These are phyloP conservation scores for Drosophila rubida DNA, from an alignment of 2,888 invertebrate species.

Conservation along the genomic window DNA sequence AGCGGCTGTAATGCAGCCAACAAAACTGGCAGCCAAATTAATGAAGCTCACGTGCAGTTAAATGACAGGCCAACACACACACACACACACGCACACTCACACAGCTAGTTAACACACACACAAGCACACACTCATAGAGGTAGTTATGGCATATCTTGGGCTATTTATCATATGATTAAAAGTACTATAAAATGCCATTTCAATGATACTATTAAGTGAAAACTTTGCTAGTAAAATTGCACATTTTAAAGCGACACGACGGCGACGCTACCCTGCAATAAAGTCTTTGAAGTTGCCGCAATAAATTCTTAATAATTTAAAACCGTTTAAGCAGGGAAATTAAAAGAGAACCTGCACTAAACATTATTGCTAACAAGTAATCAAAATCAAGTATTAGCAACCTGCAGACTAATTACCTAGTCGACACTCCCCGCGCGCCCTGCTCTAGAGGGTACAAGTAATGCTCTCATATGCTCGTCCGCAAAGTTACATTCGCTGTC, in stretches of 20 bases:
- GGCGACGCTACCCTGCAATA: background rate
- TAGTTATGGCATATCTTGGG: constrained; percentile 29
- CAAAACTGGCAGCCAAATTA: constrained; percentile 37
- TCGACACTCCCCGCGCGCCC: background rate
- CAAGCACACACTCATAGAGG: constrained; percentile 5
- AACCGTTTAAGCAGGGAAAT: no score
- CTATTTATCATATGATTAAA: constrained; percentile 59
- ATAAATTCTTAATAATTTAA: background rate
- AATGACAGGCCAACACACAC: constrained; percentile 38
- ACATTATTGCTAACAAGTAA: no score
- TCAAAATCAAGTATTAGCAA: no score
- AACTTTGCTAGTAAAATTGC: background rate
- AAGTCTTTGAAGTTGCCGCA: background rate
- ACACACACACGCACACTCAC: constrained; percentile 19
- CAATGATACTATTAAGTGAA: constrained; percentile 29
- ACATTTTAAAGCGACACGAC: background rate
- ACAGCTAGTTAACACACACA: constrained; percentile 9
- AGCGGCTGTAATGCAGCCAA: constrained; percentile 56
- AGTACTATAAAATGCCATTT: constrained; percentile 56
- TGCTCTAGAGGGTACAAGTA: background rate
- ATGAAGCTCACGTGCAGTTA: constrained; percentile 58
- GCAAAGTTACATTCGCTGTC: constrained; percentile 11
- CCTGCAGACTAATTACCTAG: background rate
- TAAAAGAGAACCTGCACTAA: no score
- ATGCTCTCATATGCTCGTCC: constrained; percentile 6